These are phyloP conservation scores for Cremastinae sp. DNA, from an alignment of 2,888 invertebrate genomes.

Conservation along the genomic window DNA sequence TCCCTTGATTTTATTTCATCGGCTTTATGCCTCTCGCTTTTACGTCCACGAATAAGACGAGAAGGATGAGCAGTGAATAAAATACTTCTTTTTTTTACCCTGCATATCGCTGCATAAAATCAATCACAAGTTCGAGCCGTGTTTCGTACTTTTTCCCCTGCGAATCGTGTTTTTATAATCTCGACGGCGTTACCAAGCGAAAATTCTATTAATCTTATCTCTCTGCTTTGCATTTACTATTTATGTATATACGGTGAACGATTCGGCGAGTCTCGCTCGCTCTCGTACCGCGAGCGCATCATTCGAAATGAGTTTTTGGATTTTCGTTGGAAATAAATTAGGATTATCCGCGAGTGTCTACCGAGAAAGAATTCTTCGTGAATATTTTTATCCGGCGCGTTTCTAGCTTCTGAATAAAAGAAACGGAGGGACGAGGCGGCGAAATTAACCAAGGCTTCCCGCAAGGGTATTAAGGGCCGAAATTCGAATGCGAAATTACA, in stretches of 20 bases:
- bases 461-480: slow-evolving; percentile 47
- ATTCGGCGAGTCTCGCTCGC: slow-evolving; percentile 15
- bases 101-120: too few species aligned
- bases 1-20: not conserved
- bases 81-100: slow-evolving; percentile 1
- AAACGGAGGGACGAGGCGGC: slow-evolving; percentile 48
- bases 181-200: slow-evolving; percentile 8
- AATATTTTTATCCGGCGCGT: not conserved
- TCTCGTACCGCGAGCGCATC: too few species aligned
- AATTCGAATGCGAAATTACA: slow-evolving; percentile 59
- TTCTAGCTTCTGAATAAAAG: slow-evolving; percentile 41
- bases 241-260: slow-evolving; percentile 1
- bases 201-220: slow-evolving; percentile 34
- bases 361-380: slow-evolving; percentile 20
- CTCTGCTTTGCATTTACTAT: not conserved
- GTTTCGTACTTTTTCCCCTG: slow-evolving; percentile 17
- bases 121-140: not conserved
- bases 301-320: slow-evolving; percentile 53
- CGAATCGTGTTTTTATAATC: slow-evolving; percentile 45
- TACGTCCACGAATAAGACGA: not conserved
- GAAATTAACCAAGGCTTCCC: slow-evolving; percentile 57
- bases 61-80: not conserved
- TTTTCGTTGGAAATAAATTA: slow-evolving; percentile 63
- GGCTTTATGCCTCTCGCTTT: slow-evolving; percentile 5
- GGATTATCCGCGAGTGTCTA: slow-evolving; percentile 59